Evolutionary conservation across 2,113 vertebrate genomes (phyloP).

Genomic region (Petrocephalus zakoni): DNA sequence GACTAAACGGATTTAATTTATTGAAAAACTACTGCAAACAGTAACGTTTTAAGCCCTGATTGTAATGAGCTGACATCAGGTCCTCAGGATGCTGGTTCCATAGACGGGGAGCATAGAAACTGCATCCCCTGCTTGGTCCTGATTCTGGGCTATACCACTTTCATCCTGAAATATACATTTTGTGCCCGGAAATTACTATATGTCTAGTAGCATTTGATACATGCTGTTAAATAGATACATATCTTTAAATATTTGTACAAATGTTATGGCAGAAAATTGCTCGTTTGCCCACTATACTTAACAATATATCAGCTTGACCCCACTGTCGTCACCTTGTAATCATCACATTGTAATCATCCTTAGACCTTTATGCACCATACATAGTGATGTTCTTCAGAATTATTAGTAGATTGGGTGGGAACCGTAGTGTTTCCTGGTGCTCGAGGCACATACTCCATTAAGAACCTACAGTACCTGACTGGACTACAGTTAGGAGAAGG

Average conservation of each 20-base stretch:
- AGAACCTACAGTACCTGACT: background rate
- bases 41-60: no score
- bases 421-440: background rate
- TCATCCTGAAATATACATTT: background rate
- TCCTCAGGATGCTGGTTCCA: no score
- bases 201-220: background rate
- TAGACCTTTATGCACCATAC: background rate
- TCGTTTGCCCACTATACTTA: background rate
- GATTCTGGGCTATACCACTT: background rate
- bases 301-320: background rate
- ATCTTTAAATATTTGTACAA: background rate
- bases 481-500: background rate
- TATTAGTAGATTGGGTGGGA: background rate
- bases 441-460: background rate
- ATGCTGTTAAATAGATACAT: background rate
- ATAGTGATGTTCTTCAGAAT: background rate
- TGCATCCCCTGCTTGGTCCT: no score
- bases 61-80: no score
- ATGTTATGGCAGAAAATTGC: background rate
- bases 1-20: no score
- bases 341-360: background rate
- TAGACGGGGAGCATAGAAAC: no score
- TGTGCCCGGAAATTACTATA: background rate
- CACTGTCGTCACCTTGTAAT: background rate
- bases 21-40: no score